Evolutionary conservation across 2,113 vertebrate species (phyloP).

Genomic region (Paramisgurnus dabryanus): DNA sequence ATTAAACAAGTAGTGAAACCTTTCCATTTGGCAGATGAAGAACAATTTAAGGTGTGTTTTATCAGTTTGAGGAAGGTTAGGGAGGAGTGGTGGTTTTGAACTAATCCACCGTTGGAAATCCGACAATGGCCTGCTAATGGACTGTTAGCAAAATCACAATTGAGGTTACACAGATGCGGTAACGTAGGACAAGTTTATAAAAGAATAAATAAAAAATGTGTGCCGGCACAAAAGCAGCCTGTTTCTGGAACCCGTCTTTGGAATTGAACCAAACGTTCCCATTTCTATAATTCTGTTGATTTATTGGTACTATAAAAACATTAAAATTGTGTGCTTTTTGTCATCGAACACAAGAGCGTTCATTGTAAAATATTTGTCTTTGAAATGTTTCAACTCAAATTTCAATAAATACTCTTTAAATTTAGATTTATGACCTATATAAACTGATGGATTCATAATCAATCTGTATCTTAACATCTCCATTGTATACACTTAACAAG

Average conservation of each 20-base stretch:
- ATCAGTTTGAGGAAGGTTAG: neutral
- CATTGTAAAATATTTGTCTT: conserved; percentile 4
- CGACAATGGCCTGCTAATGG: neutral
- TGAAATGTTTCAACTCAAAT: conserved; percentile 38
- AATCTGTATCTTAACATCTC: too few species aligned
- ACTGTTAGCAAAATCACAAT: conserved; percentile 25
- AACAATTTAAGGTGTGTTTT: neutral
- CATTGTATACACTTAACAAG: too few species aligned
- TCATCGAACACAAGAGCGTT: conserved; percentile 37
- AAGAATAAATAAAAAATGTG: conserved; percentile 41
- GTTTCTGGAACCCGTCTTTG: conserved; percentile 46
- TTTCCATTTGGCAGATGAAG: conserved; percentile 3
- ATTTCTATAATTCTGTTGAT: conserved; percentile 35
- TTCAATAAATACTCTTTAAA: conserved; percentile 15
- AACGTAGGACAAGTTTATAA: conserved; percentile 37
- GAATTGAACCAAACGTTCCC: conserved; percentile 33
- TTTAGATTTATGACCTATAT: too few species aligned
- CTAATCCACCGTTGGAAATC: conserved; percentile 33
- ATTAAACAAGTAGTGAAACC: conserved; percentile 14
- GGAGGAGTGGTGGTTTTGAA: conserved; percentile 30
- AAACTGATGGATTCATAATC: too few species aligned
- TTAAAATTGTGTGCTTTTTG: conserved; percentile 38
- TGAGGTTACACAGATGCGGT: conserved; percentile 36
- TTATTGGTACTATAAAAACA: conserved; percentile 41
- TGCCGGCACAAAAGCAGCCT: conserved; percentile 49